A percentile compares a stretch with the other conserved stretches of the same genome.
phyloP scores from a whole-genome alignment of 2,797 vertebrate species.

The Eulemur mongoz region DNA sequence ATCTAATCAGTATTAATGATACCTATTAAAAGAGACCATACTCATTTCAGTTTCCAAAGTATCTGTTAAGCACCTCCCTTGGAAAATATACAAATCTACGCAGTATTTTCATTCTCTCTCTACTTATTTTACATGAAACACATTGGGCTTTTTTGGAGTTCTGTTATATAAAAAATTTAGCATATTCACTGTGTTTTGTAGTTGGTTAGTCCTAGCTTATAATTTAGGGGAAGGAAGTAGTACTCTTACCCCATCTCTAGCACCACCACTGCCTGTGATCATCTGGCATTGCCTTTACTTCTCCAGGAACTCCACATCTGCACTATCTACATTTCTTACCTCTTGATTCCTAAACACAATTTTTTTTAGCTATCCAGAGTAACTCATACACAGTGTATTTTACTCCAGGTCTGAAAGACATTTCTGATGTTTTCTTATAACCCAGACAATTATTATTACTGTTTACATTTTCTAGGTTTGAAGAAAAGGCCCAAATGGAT shows the following conservation, averaged over 20 bases:
- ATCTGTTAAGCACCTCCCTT: neutral
- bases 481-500: constrained; percentile 98
- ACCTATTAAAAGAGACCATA: neutral
- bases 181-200: neutral
- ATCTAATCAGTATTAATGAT: neutral
- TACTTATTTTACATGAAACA: constrained; percentile 5
- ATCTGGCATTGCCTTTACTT: neutral
- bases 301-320: neutral
- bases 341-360: neutral
- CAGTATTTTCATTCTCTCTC: constrained; percentile 21
- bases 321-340: neutral
- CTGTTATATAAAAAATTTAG: neutral
- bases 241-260: neutral
- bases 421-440: constrained; percentile 2
- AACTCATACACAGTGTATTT: neutral
- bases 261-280: neutral
- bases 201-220: neutral
- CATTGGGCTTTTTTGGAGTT: neutral
- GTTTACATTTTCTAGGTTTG: constrained; percentile 90
- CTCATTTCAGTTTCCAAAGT: constrained; percentile 33
- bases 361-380: neutral
- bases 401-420: neutral
- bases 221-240: neutral
- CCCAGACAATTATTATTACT: constrained; percentile 26
- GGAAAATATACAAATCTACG: neutral